phyloP scores from a whole-genome alignment of 1,140 invertebrate species.

The Drosophila rufa region DNA sequence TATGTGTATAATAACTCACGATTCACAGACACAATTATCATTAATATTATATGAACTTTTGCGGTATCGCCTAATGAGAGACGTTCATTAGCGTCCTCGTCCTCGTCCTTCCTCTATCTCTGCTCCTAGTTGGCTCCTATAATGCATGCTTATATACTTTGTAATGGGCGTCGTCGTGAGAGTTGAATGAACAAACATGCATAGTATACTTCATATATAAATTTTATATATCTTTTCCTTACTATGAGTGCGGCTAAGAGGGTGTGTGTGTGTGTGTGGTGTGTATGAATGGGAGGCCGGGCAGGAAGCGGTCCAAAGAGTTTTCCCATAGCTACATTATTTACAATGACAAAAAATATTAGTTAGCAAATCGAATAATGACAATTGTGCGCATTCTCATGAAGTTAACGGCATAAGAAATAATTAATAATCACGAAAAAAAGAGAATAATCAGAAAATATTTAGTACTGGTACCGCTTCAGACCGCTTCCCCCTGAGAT shows the following conservation, averaged over 20 bases:
- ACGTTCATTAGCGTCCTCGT: conserved; percentile 24
- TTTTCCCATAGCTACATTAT: conserved; percentile 57
- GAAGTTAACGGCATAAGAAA: conserved; percentile 19
- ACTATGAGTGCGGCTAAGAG: conserved; percentile 63
- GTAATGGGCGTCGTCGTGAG: conserved; percentile 60
- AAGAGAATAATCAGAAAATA: conserved; percentile 13
- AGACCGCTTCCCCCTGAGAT: conserved; percentile 35
- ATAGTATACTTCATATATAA: conserved; percentile 50
- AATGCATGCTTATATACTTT: conserved; percentile 69
- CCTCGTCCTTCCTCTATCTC: conserved; percentile 7
- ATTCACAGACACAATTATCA: conserved; percentile 78
- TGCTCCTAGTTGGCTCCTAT: conserved; percentile 58
- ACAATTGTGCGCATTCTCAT: conserved; percentile 73
- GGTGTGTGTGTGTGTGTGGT: background rate
- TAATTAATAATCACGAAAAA: conserved; percentile 1
- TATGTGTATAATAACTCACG: conserved; percentile 73
- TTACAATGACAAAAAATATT: conserved; percentile 60
- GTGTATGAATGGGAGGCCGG: conserved; percentile 12
- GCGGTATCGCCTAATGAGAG: conserved; percentile 47
- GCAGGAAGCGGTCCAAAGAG: conserved; percentile 31
- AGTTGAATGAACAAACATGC: conserved; percentile 68
- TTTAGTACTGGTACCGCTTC: background rate
- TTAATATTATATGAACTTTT: conserved; percentile 59
- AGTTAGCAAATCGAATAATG: conserved; percentile 51
- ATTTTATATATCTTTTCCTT: conserved; percentile 48